Evolutionary conservation across 2,113 vertebrate genomes (phyloP), one percentile per base, ranked within the genome.

Genomic region (Electrona antarctica): DNA sequence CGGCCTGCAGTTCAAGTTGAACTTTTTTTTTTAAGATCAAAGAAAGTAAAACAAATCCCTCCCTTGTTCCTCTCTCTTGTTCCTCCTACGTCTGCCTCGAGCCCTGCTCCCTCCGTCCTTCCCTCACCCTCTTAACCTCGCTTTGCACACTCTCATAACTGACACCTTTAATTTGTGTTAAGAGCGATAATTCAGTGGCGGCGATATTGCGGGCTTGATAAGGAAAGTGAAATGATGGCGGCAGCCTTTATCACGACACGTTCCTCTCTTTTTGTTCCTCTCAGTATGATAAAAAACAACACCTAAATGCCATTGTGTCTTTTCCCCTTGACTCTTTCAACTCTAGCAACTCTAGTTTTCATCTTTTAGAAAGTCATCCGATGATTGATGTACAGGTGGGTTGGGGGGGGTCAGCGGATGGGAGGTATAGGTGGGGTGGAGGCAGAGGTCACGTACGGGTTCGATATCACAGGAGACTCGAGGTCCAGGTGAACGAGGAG

Each of bases 321-420:
- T 60, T 60, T 60, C 28, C 58, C 28, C 9, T 41, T 1, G 21
- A 33, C 58, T 60, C 6, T 60, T 60, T 15, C 46, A 63, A 61
- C 49, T 50, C 49, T 50, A 21, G 49, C 67, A 41, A 41, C 78
- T 85, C 69, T 73, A 79, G 71, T 79, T 77, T 63, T 41, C 33
- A 41, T 0, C 2, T 41, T 41, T 41, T 13, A 15, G 14, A 10
- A 71, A 79, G 29, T 69, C 14, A 60, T 56, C 7, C 8, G 11
- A 73, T 81, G 85, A 80, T 82, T 79, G 85, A 88, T 83, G 76
- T 70, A 63, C 68, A 68, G 33, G 68, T 75, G 74, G 82, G 74
- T 29, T 58, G 21, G 21, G 55, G 7, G 1, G 51, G 33, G 8
- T 3, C 33, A 41, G 61, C 57, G 33, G 33, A 7, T 1, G 7